A percentile compares a stretch with the other conserved stretches of the same genome.
These are phyloP conservation scores for Neotoxoptera formosana DNA, from an alignment of 1,140 invertebrate genomes.

Conservation along the genomic window DNA sequence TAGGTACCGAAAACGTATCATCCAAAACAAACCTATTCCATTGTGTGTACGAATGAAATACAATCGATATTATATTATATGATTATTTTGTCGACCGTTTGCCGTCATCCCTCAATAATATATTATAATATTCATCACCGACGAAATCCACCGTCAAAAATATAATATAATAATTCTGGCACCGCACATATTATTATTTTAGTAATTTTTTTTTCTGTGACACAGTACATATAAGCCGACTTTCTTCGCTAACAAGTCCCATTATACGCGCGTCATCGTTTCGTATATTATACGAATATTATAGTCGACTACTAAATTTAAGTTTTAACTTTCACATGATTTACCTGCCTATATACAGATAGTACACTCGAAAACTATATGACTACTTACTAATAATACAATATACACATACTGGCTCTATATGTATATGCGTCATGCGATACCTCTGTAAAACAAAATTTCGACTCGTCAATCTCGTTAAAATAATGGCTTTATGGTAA, in stretches of 20 bases:
- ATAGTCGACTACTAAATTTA: neutral
- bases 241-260: neutral
- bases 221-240: neutral
- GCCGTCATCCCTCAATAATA: neutral
- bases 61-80: too few species aligned
- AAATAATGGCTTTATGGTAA: neutral
- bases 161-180: neutral
- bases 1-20: neutral
- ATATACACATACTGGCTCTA: too few species aligned
- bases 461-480: neutral
- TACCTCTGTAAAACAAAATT: neutral
- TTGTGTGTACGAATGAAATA: too few species aligned
- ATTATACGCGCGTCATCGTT: neutral
- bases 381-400: neutral
- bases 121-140: neutral
- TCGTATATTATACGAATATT: neutral
- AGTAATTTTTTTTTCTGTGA: neutral
- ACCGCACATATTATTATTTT: neutral
- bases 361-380: neutral
- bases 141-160: neutral
- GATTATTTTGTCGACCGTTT: neutral
- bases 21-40: neutral
- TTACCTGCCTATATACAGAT: neutral
- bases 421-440: neutral
- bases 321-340: neutral